Evolutionary conservation across 2,113 vertebrate genomes (phyloP).

Genomic region (Sinocyclocheilus grahami): DNA sequence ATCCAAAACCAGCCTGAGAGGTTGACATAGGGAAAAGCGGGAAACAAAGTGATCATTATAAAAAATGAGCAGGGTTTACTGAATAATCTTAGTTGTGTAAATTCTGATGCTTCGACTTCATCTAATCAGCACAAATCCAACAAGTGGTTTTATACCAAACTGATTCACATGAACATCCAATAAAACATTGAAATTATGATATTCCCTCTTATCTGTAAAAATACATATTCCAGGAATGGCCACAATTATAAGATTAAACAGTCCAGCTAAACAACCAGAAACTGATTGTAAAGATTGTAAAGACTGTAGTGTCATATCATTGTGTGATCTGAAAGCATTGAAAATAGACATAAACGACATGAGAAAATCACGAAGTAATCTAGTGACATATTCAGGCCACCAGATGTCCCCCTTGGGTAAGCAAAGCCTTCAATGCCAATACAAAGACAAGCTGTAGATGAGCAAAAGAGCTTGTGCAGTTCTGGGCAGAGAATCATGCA

Average conservation of each 20-base stretch:
- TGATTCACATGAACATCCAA: too few relatives aligned
- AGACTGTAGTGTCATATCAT: not conserved
- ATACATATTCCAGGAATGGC: too few relatives aligned
- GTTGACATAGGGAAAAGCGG: too few relatives aligned
- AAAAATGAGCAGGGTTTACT: too few relatives aligned
- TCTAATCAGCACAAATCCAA: too few relatives aligned
- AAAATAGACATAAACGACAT: not conserved
- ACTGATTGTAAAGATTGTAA: not conserved
- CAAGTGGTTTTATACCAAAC: too few relatives aligned
- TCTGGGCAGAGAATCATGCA: not conserved
- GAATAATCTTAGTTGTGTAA: too few relatives aligned
- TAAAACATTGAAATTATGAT: too few relatives aligned
- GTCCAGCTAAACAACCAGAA: not conserved
- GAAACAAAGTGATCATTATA: too few relatives aligned
- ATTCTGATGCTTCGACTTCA: too few relatives aligned
- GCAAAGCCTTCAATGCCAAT: not conserved
- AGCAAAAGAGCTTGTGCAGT: not conserved
- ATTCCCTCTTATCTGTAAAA: too few relatives aligned
- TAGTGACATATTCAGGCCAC: constrained; percentile 3
- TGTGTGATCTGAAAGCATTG: not conserved
- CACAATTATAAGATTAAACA: not conserved
- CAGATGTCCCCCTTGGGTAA: not conserved
- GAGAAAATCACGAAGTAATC: not conserved
- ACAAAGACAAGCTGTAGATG: not conserved
- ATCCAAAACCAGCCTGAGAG: too few relatives aligned